These are phyloP conservation scores for Falco novaeseelandiae DNA, from an alignment of 2,797 vertebrate species.

Conservation along the genomic window DNA sequence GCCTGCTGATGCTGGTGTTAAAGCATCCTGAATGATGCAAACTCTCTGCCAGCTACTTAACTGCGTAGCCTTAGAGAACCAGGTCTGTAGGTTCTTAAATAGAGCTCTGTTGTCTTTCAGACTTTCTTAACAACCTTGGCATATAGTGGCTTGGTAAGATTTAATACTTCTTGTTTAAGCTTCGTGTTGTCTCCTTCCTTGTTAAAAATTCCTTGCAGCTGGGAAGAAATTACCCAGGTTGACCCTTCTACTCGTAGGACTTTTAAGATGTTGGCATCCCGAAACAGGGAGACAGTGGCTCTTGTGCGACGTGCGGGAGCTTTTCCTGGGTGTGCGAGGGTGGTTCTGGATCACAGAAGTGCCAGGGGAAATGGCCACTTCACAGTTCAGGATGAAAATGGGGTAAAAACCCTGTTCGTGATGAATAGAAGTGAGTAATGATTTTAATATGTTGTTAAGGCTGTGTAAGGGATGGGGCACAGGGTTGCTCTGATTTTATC, in stretches of 20 bases:
- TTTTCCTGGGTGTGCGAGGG: accelerated
- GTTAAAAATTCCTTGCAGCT: neutral
- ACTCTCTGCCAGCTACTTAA: neutral
- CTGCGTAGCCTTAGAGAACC: neutral
- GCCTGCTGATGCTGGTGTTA: neutral
- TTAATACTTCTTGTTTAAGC: neutral
- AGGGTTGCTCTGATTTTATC: neutral
- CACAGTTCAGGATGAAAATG: neutral
- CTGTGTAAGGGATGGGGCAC: neutral
- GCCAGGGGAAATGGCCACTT: neutral
- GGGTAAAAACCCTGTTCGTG: neutral
- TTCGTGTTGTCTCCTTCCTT: neutral
- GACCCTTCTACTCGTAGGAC: neutral
- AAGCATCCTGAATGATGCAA: neutral
- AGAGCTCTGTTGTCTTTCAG: neutral
- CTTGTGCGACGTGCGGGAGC: neutral
- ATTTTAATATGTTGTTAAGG: neutral
- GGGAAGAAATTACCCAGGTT: neutral
- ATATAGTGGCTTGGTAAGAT: neutral
- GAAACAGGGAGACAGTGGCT: neutral
- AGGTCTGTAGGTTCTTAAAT: neutral
- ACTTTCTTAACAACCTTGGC: neutral
- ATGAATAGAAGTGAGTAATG: neutral
- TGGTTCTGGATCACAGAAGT: neutral
- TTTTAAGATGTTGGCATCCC: neutral